Evolutionary conservation across 2,888 invertebrate genomes (phyloP).

Genomic region (Tetanocera ferruginea): DNA sequence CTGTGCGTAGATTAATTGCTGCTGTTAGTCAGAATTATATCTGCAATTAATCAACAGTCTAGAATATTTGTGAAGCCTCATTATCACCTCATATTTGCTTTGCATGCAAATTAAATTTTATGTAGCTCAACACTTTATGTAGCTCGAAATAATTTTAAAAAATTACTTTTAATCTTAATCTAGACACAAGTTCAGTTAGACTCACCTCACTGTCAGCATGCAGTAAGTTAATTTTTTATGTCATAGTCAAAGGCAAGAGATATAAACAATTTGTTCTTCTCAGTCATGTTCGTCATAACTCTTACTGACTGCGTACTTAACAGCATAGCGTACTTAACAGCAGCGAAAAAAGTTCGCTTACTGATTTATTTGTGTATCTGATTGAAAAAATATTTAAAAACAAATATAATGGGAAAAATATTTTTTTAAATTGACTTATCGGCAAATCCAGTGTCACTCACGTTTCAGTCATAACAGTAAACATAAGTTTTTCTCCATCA

Average conservation of each 20-base stretch:
- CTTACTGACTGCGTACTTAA: neutral
- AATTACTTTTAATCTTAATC: neutral
- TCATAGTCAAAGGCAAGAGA: too few relatives aligned
- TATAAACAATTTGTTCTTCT: neutral
- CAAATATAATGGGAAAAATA: too few relatives aligned
- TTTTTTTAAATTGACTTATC: too few relatives aligned
- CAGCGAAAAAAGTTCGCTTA: too few relatives aligned
- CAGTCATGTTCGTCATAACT: neutral
- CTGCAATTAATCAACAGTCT: slow-evolving; percentile 10
- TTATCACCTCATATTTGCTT: too few relatives aligned
- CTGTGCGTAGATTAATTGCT: slow-evolving; percentile 3
- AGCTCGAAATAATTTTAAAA: neutral
- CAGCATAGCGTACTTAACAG: neutral
- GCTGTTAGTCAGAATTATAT: neutral
- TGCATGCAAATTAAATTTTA: neutral
- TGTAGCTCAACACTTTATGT: neutral
- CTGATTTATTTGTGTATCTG: too few relatives aligned
- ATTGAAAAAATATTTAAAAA: too few relatives aligned
- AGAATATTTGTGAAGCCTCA: neutral
- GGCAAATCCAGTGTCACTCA: too few relatives aligned
- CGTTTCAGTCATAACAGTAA: too few relatives aligned
- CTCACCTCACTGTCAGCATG: neutral
- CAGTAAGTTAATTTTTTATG: neutral
- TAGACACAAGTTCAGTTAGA: neutral
- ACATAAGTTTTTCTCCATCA: too few relatives aligned